Evolutionary conservation across 2,797 vertebrate genomes (phyloP).

Genomic region (Xenentodon cancila): DNA sequence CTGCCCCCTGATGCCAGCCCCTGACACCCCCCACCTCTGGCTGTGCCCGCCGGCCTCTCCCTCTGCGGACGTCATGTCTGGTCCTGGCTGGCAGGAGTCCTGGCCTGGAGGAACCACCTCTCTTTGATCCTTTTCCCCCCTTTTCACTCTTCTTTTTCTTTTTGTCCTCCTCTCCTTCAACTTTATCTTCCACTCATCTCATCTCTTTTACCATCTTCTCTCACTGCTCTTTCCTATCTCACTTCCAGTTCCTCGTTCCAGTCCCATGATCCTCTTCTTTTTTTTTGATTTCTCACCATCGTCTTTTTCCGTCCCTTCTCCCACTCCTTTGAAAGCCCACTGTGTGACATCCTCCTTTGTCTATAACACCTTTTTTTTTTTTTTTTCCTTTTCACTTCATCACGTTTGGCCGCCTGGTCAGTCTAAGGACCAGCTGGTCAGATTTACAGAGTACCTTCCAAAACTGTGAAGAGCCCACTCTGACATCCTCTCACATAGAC

Average conservation of each 20-base stretch:
- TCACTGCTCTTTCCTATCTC: background rate
- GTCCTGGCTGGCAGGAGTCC: conserved; percentile 84
- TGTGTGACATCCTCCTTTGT: conserved; percentile 8
- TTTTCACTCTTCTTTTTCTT: conserved; percentile 5
- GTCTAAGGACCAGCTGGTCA: conserved; percentile 8
- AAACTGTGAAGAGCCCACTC: conserved; percentile 10
- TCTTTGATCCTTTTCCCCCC: conserved; percentile 49
- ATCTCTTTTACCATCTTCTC: conserved; percentile 10
- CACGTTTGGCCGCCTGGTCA: conserved; percentile 27
- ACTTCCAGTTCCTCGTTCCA: too few relatives aligned
- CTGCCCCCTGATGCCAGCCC: conserved; percentile 71
- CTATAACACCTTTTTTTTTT: conserved; percentile 13
- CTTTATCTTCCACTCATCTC: background rate
- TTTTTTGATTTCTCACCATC: too few relatives aligned
- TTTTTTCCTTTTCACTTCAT: conserved; percentile 4
- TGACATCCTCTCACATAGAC: background rate
- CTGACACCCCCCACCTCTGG: conserved; percentile 63
- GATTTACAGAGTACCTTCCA: background rate
- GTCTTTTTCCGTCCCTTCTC: too few relatives aligned
- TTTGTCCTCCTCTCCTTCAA: conserved; percentile 1
- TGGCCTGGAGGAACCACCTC: conserved; percentile 78
- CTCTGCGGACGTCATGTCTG: conserved; percentile 82
- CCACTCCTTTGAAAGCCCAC: background rate
- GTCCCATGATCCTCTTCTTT: too few relatives aligned
- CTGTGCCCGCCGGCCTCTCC: conserved; percentile 73